Base-by-base conservation (phyloP, 2,797 vertebrate genomes). In the Melanotaenia trifasciata region DNA sequence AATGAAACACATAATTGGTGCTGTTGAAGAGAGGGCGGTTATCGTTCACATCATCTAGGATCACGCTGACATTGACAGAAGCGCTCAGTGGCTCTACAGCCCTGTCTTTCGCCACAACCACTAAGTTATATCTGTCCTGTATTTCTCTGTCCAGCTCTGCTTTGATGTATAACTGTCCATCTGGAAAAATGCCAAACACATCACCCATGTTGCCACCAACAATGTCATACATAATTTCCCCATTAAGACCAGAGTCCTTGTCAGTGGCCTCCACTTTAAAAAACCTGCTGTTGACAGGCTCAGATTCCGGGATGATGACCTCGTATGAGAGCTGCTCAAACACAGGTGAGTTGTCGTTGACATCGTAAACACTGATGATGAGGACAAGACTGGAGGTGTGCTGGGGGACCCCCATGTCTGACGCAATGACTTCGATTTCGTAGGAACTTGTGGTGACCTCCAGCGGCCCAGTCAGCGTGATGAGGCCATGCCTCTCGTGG, bases 311-410 rank as follows among this genome's bases (percentile, higher is more conserved):
- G 73, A 99, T 97, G 26, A 96, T 93, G 67, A 98, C 95, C 92
- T 99, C 98, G 35, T 99, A 99, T 0, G 98, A 99, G 36, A 98
- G 96, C 84, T 99, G 98, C 72, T 98, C 96, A 24, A 99, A 99
- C 58, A 97, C 93, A 0, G 98, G 98, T 0, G 96, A 90, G 82
- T 99, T 97, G 87, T 99, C 98, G 9, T 99, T 99, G 56, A 99
- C 97, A 24, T 99, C 98, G 0, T 98, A 97, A 16, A 99, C 97
- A 1, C 96, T 96, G 65, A 99, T 79, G 0, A 96, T 97, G 87
- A 99, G 90, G 70, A 98, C 89, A 51, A 99, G 94, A 62, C 89
- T 95, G 65, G 98, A 97, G 26, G 95, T 95, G 58, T 93, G 95
- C 84, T 92, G 95, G 0, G 98, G 98, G 30, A 99, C 95, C 0